Percentiles rank a stretch among this genome's conserved stretches.
These are phyloP conservation scores for Drosophila funebris DNA, from an alignment of 1,140 invertebrate genomes.

Conservation along the genomic window DNA sequence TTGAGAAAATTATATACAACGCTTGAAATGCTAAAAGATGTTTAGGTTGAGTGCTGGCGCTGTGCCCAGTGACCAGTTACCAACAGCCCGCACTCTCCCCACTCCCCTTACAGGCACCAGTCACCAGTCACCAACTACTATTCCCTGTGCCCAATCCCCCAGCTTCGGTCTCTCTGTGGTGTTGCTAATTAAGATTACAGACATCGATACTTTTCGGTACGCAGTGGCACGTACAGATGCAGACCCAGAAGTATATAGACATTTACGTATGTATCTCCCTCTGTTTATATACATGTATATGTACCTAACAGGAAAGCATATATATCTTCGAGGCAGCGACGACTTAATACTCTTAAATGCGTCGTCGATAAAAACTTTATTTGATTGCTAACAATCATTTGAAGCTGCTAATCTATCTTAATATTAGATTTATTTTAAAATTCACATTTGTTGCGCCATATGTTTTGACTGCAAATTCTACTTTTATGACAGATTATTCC, in stretches of 20 bases:
- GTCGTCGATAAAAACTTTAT: too few species aligned
- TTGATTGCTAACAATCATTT: too few species aligned
- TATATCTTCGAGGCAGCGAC: neutral
- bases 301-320: neutral
- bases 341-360: neutral
- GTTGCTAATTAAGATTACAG: slow-evolving; percentile 81
- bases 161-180: slow-evolving; percentile 45
- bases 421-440: too few species aligned
- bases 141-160: slow-evolving; percentile 1
- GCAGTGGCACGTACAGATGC: slow-evolving; percentile 68
- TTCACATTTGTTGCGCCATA: too few species aligned
- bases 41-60: slow-evolving; percentile 52
- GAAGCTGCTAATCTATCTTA: too few species aligned
- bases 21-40: slow-evolving; percentile 77
- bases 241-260: slow-evolving; percentile 27
- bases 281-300: neutral
- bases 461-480: too few species aligned
- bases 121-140: neutral
- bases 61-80: slow-evolving; percentile 15
- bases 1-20: slow-evolving; percentile 50
- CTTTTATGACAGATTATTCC: too few species aligned
- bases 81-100: slow-evolving; percentile 1
- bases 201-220: slow-evolving; percentile 76
- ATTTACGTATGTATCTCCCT: slow-evolving; percentile 6
- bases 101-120: neutral